Base-by-base conservation (phyloP, 2,797 vertebrate species). In the Eulemur rubriventer region DNA sequence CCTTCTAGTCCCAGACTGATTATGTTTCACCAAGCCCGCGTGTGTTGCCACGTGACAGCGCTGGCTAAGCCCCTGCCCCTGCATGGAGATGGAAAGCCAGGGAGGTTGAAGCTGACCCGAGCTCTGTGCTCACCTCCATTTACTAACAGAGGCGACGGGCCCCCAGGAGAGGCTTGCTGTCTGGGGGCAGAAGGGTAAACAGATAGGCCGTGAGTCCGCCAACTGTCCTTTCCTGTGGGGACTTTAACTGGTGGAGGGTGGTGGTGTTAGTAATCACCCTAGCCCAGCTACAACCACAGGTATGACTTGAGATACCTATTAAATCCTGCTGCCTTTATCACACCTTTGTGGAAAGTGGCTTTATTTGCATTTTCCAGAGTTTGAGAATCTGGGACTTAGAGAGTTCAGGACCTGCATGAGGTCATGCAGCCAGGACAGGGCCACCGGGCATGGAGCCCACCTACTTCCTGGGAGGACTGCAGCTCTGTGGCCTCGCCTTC, bases 31-130 rank as follows among this genome's bases (percentile, higher is more conserved):
- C 7, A 52, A 73, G 94, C 38, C 76, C 6, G 30, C 30, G 12
- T 85, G 35, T 79, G 46, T 89, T 85, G 69, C 73, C 65, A 50
- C 83, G 69, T 76, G 91, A 67, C 96, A 96, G 89, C 91, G 69
- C 57, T 11, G 11, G 73, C 28, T 48, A 69, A n/a, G 46, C 26
- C 43, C 80, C 46, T 16, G 3, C 57, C 26, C 72, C 16, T 43
- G 65, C 61, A 26, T 80, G 63, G 87, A 88, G 35, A n/a, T 43
- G 75, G 11, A 28, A 52, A n/a, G 10, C 43, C 24, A 4, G 16
- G 55, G 50, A 41, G 17, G 20, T 4, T 22, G 26, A 76, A 57
- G 75, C 10, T 41, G 35, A 72, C 65, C 48, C 41, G 38, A 69
- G 43, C 57, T 83, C 80, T 28, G 2, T 17, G 65, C 69, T 78